phyloP scores from a whole-genome alignment of 2,113 vertebrate genomes.

The Nothoprocta pentlandii region DNA sequence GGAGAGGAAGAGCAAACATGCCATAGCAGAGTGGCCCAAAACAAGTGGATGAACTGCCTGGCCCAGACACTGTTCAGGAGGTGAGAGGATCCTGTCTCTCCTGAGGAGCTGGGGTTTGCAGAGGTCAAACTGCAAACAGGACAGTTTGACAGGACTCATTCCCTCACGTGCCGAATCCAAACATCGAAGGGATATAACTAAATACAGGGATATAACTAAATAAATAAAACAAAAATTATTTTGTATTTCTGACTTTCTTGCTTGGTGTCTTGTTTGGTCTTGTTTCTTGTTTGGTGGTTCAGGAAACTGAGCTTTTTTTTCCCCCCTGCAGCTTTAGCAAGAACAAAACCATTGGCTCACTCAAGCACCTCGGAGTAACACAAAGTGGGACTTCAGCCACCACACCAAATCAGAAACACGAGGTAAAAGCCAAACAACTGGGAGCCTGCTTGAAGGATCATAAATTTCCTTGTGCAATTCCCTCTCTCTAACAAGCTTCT shows the following conservation, averaged over 20 bases:
- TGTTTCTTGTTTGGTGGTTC: too few species aligned
- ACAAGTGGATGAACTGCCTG: background rate
- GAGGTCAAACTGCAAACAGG: too few species aligned
- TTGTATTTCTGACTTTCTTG: background rate
- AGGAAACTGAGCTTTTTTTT: background rate
- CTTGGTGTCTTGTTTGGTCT: background rate
- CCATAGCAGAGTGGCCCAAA: background rate
- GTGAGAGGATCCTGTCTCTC: background rate
- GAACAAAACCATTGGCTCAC: slow-evolving; percentile 22
- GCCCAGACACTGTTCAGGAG: background rate
- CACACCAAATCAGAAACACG: background rate
- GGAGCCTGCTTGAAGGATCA: background rate
- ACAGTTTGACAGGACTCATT: background rate
- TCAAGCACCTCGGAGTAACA: background rate
- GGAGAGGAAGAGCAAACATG: background rate
- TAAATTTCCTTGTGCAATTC: background rate
- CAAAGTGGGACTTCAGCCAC: background rate
- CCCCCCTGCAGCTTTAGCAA: background rate
- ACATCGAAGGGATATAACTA: background rate
- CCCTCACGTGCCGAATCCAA: background rate
- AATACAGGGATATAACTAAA: background rate
- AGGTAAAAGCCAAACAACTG: background rate
- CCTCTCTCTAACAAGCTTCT: background rate
- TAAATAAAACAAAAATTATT: background rate
- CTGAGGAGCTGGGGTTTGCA: background rate